phyloP scores from a whole-genome alignment of 2,113 vertebrate species.

The Tetraodon nigroviridis region DNA sequence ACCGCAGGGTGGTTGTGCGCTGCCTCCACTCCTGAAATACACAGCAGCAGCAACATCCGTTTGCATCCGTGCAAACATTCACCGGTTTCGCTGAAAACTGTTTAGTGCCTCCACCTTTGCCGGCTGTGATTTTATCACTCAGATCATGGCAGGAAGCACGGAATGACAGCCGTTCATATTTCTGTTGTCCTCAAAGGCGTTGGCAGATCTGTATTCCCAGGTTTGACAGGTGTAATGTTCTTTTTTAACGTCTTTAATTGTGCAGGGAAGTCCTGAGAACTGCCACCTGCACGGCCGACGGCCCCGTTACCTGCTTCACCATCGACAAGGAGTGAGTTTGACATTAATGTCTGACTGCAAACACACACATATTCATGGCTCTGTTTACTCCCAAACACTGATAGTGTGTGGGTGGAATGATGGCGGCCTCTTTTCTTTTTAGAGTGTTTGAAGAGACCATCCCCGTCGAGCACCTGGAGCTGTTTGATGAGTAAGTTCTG shows the following conservation, averaged over 20 bases:
- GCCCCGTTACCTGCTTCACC: conserved; percentile 76
- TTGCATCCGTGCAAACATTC: no score
- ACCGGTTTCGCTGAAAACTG: no score
- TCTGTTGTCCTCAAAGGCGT: neutral
- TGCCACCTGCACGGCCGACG: conserved; percentile 76
- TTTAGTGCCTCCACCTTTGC: no score
- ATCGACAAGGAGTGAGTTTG: conserved; percentile 80
- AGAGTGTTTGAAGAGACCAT: conserved; percentile 80
- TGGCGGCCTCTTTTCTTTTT: neutral
- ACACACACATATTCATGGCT: neutral
- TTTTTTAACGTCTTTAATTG: neutral
- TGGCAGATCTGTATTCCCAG: neutral
- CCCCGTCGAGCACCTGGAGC: conserved; percentile 74
- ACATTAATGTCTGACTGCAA: neutral
- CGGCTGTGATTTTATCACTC: no score
- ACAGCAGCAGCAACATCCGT: no score
- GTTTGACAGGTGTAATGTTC: neutral
- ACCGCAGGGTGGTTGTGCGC: neutral
- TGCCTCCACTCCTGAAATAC: no score
- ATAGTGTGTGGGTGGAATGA: neutral
- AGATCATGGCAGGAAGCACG: no score
- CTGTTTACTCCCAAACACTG: neutral
- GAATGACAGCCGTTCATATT: no score
- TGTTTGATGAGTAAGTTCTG: conserved; percentile 74
- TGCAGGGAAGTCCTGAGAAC: conserved; percentile 75